Evolutionary conservation across 2,113 vertebrate species (phyloP).

Genomic region (Lethenteron reissneri): DNA sequence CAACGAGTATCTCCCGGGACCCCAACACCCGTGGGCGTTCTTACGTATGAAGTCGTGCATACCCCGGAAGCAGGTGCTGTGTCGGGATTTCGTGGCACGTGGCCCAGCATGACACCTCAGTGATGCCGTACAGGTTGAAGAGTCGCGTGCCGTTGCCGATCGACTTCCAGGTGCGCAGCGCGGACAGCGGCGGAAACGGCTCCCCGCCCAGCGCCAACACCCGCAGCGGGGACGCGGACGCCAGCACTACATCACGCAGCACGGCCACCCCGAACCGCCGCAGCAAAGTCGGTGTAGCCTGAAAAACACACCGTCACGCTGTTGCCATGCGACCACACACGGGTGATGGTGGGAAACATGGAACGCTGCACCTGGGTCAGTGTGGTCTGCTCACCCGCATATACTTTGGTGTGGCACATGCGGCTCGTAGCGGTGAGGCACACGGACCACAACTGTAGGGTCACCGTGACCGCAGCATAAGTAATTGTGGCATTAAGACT

Average conservation of each 20-base stretch:
- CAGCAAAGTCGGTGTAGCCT: constrained; percentile 70
- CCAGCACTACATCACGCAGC: constrained; percentile 37
- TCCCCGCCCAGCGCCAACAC: constrained; percentile 75
- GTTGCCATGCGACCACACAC: too few relatives aligned
- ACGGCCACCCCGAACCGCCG: constrained; percentile 37
- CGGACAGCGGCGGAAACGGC: constrained; percentile 32
- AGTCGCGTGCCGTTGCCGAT: constrained; percentile 47
- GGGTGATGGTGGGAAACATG: too few relatives aligned
- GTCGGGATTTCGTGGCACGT: constrained; percentile 42
- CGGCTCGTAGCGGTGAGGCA: too few relatives aligned
- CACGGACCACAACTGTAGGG: too few relatives aligned
- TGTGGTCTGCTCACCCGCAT: too few relatives aligned
- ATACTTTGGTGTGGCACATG: too few relatives aligned
- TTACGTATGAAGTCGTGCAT: too few relatives aligned
- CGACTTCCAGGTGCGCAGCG: constrained; percentile 47
- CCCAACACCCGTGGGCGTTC: too few relatives aligned
- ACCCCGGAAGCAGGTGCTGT: not conserved
- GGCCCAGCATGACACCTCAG: constrained; percentile 92
- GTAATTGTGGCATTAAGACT: too few relatives aligned
- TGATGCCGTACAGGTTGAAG: constrained; percentile 79
- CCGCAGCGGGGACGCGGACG: constrained; percentile 38
- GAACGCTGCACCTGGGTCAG: too few relatives aligned
- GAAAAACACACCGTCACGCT: not conserved
- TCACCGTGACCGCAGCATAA: too few relatives aligned
- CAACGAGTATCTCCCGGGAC: too few relatives aligned